Percentiles rank a stretch among this genome's conserved stretches.
These are phyloP conservation scores for Sterrhoptilus dennistouni DNA, from an alignment of 2,113 vertebrate species.

Conservation along the genomic window DNA sequence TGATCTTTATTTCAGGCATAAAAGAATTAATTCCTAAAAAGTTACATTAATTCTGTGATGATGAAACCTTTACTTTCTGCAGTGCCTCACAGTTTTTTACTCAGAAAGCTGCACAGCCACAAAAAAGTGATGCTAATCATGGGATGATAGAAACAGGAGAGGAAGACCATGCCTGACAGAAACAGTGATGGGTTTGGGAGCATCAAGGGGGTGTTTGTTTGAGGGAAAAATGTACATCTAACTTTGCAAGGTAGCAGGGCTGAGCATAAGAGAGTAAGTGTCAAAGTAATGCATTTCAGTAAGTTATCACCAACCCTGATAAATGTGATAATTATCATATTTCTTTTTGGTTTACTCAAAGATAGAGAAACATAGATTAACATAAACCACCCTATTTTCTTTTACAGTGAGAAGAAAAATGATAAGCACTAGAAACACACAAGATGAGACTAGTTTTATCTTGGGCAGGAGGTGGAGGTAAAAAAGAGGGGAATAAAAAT, in stretches of 20 bases:
- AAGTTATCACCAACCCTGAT: background rate
- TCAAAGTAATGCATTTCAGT: background rate
- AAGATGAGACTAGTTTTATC: background rate
- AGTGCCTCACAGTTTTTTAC: background rate
- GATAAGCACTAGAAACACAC: background rate
- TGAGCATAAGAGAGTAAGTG: background rate
- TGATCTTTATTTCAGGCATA: background rate
- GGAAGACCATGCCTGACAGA: background rate
- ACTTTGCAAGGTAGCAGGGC: background rate
- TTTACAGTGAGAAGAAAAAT: background rate
- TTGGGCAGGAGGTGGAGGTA: background rate
- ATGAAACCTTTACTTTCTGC: background rate
- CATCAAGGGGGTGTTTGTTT: background rate
- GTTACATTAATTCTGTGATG: background rate
- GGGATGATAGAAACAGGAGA: background rate
- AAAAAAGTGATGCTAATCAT: background rate
- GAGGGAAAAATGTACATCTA: background rate
- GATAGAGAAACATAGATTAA: background rate
- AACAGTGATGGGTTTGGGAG: background rate
- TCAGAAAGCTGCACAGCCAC: background rate
- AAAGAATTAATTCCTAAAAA: background rate
- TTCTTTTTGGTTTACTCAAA: background rate
- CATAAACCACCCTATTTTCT: background rate
- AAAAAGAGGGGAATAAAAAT: background rate
- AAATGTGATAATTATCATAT: background rate